These are phyloP conservation scores for Mythimna lalbum DNA, from an alignment of 2,888 invertebrate genomes.

Conservation along the genomic window DNA sequence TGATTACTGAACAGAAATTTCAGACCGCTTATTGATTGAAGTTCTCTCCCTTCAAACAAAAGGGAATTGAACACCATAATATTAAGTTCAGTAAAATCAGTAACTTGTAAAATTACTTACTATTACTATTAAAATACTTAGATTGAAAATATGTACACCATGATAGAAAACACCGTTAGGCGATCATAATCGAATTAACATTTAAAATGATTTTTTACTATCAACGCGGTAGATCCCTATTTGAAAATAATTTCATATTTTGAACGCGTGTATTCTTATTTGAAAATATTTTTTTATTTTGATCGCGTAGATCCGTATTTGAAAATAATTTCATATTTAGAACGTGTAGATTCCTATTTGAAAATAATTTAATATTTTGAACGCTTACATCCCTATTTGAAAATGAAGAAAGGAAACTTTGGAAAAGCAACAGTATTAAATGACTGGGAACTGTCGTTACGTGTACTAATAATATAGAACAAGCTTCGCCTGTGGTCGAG, in stretches of 20 bases:
- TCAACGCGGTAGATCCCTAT: too few relatives aligned
- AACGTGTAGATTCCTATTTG: background rate
- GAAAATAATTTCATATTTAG: background rate
- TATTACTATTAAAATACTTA: too few relatives aligned
- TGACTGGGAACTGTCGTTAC: slow-evolving; percentile 35
- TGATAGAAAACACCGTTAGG: too few relatives aligned
- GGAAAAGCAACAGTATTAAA: slow-evolving; percentile 36
- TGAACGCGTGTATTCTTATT: background rate
- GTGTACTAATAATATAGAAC: slow-evolving; percentile 52
- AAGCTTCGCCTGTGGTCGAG: slow-evolving; percentile 64
- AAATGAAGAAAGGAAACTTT: slow-evolving; percentile 6
- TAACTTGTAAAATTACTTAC: too few relatives aligned
- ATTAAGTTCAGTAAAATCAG: too few relatives aligned
- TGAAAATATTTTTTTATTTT: background rate
- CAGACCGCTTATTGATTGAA: background rate
- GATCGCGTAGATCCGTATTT: too few relatives aligned
- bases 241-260: background rate
- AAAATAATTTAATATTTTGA: background rate
- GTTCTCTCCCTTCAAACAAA: too few relatives aligned
- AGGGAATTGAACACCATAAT: too few relatives aligned
- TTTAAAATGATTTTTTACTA: too few relatives aligned
- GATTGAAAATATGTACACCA: too few relatives aligned
- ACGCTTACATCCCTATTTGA: background rate
- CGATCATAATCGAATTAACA: too few relatives aligned
- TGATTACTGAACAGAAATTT: background rate